phyloP scores from a whole-genome alignment of 2,113 vertebrate species.

The Eclectus roratus region DNA sequence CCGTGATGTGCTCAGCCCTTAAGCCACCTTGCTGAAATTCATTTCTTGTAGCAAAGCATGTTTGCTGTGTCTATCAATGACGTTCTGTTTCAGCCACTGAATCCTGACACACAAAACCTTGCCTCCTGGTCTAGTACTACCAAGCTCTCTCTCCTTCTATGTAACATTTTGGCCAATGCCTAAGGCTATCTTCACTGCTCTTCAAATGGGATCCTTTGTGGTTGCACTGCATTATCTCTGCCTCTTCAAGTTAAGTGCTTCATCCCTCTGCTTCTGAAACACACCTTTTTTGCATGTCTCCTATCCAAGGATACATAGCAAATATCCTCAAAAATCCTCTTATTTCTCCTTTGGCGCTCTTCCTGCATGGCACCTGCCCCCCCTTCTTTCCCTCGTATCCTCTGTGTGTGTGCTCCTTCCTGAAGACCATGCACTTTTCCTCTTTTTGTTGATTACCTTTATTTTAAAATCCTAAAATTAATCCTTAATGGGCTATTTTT shows the following conservation, averaged over 20 bases:
- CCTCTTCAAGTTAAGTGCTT: neutral
- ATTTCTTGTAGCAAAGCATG: neutral
- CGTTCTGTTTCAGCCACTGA: neutral
- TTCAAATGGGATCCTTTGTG: neutral
- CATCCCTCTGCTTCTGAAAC: neutral
- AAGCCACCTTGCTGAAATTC: neutral
- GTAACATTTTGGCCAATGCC: neutral
- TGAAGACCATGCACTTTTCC: neutral
- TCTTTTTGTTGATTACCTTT: conserved; percentile 21
- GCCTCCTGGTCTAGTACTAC: neutral
- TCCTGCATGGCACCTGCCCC: neutral
- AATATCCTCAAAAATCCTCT: neutral
- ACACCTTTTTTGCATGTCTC: neutral
- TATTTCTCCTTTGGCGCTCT: neutral
- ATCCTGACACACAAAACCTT: neutral
- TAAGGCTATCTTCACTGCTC: neutral
- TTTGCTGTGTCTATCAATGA: neutral
- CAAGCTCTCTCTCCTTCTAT: too few species aligned
- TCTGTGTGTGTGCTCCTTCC: neutral
- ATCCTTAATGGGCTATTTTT: conserved; percentile 45
- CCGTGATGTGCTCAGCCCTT: neutral
- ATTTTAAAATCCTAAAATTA: conserved; percentile 41
- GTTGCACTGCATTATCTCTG: neutral
- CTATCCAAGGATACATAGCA: neutral
- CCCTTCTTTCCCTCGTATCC: neutral